Conservation (phyloP, 1,140 invertebrate species). For the Papilio polytes region DNA sequence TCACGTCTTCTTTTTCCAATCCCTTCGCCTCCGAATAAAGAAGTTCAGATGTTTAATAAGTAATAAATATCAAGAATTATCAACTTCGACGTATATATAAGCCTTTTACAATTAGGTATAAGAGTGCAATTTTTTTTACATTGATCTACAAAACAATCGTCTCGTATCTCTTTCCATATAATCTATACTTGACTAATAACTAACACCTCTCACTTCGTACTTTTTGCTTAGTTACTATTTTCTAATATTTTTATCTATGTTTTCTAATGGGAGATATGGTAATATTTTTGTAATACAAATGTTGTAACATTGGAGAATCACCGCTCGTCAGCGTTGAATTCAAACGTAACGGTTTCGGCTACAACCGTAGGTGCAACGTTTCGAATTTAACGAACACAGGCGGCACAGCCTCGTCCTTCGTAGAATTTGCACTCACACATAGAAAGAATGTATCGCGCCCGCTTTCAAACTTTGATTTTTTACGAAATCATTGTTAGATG, state of each 20-base stretch:
- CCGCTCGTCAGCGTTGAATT: conserved; percentile 39
- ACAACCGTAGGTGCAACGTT: conserved; percentile 43
- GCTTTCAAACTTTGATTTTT: conserved; percentile 49
- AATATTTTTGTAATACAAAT: neutral
- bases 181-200: no score
- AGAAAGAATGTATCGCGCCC: conserved; percentile 54
- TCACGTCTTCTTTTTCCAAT: conserved; percentile 56
- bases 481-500: conserved; percentile 42
- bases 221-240: no score
- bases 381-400: conserved; percentile 62
- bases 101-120: no score
- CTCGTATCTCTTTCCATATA: neutral
- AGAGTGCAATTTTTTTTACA: no score
- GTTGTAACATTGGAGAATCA: neutral
- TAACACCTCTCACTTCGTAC: no score
- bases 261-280: neutral
- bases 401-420: conserved; percentile 72
- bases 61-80: conserved; percentile 25
- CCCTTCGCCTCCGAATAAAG: conserved; percentile 36
- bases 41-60: conserved; percentile 16
- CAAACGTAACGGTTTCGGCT: conserved; percentile 62
- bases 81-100: neutral
- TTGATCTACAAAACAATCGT: no score
- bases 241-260: neutral
- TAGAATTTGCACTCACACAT: conserved; percentile 79